These are phyloP conservation scores for Scrobipalpa costella DNA, from an alignment of 2,888 invertebrate species.

Conservation along the genomic window DNA sequence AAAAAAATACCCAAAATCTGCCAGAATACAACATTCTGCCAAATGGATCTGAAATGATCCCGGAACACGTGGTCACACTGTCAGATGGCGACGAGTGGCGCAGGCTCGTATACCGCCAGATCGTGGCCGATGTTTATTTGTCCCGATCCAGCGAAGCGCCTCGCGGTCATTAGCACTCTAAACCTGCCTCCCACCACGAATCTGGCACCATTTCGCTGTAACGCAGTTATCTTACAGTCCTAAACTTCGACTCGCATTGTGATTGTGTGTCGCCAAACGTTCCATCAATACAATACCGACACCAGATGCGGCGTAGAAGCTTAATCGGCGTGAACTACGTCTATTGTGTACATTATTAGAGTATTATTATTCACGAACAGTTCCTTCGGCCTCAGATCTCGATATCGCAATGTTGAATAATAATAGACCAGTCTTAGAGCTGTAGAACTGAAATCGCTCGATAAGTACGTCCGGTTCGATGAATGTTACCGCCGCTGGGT, in stretches of 20 bases:
- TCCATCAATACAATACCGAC: slow-evolving; percentile 2
- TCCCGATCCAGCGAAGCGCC: slow-evolving; percentile 30
- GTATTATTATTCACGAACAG: slow-evolving; percentile 19
- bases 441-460: slow-evolving; percentile 8
- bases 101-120: neutral
- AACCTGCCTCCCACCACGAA: slow-evolving; percentile 52
- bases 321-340: slow-evolving; percentile 20
- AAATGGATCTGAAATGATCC: too few species aligned
- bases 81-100: neutral
- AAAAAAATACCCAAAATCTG: too few species aligned
- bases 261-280: neutral
- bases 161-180: slow-evolving; percentile 58
- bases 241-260: slow-evolving; percentile 19
- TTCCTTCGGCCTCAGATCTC: slow-evolving; percentile 16
- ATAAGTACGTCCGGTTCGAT: slow-evolving; percentile 18
- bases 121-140: slow-evolving; percentile 16
- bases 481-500: slow-evolving; percentile 12
- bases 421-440: slow-evolving; percentile 12
- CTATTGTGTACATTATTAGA: slow-evolving; percentile 19
- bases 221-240: slow-evolving; percentile 27
- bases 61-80: neutral
- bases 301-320: slow-evolving; percentile 24
- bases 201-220: slow-evolving; percentile 41
- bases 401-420: slow-evolving; percentile 11
- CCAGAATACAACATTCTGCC: too few species aligned